Evolutionary conservation across 2,797 vertebrate genomes (phyloP).

Genomic region (Halcyon badia): DNA sequence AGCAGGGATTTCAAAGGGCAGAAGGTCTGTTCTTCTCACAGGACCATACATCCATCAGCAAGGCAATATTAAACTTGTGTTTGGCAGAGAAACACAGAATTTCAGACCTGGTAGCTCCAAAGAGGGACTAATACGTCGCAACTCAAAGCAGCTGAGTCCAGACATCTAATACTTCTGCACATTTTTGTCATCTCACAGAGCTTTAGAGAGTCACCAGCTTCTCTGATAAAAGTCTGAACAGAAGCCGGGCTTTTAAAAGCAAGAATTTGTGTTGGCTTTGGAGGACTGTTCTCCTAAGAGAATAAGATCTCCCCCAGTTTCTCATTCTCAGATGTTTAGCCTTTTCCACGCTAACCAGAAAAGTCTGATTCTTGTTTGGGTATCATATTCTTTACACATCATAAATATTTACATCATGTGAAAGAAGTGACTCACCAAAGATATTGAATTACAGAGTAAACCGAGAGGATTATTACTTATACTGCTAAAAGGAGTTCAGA

Average conservation of each 20-base stretch:
- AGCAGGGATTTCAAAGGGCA: background rate
- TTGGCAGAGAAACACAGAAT: background rate
- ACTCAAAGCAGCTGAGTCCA: background rate
- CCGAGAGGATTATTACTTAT: background rate
- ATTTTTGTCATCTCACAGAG: background rate
- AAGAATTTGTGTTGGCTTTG: background rate
- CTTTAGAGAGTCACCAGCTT: background rate
- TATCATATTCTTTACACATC: background rate
- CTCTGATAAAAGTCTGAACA: background rate
- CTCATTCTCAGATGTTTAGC: background rate
- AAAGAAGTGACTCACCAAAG: background rate
- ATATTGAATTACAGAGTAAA: background rate
- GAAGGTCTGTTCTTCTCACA: background rate
- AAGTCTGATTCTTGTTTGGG: background rate
- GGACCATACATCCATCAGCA: background rate
- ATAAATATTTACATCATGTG: background rate
- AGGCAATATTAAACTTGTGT: background rate
- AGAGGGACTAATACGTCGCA: fast-evolving
- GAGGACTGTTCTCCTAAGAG: background rate
- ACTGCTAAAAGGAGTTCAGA: background rate
- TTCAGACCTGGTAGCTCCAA: background rate
- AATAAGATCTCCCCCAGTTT: background rate
- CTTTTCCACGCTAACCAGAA: background rate
- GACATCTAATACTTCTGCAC: background rate
- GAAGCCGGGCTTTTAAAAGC: background rate